phyloP scores from a whole-genome alignment of 2,113 vertebrate species.

The Sakesphorus luctuosus region DNA sequence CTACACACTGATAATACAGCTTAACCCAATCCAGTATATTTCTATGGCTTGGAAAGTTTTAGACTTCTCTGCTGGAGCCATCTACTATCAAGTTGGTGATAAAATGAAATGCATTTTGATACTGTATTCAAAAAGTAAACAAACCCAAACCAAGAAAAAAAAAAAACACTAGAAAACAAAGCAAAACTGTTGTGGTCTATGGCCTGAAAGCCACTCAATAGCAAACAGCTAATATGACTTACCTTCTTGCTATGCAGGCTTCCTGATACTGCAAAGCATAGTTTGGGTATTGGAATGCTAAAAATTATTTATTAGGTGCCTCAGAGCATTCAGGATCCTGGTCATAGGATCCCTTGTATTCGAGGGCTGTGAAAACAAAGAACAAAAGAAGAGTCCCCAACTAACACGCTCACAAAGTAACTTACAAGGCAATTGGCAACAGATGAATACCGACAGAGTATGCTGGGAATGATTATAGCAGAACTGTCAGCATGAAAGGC shows the following conservation, averaged over 20 bases:
- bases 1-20: not conserved
- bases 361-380: constrained; percentile 16
- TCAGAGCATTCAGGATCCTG: not conserved
- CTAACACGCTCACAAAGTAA: not conserved
- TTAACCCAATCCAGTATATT: not conserved
- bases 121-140: not conserved
- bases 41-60: not conserved
- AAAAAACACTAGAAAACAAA: constrained; percentile 14
- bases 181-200: not conserved
- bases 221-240: constrained; percentile 9
- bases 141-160: too few relatives aligned
- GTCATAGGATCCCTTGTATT: not conserved
- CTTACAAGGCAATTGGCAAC: constrained; percentile 63
- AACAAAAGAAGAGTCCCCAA: constrained; percentile 27
- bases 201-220: not conserved
- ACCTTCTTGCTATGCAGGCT: not conserved
- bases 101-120: not conserved
- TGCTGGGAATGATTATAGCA: constrained; percentile 57
- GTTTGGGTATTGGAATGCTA: not conserved
- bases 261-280: not conserved
- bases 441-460: constrained; percentile 20
- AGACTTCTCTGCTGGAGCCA: not conserved
- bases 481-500: constrained; percentile 45
- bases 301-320: constrained; percentile 16
- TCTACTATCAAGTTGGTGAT: not conserved